Evolutionary conservation across 2,888 invertebrate genomes (phyloP).

Genomic region (Exocentrus adspersus): DNA sequence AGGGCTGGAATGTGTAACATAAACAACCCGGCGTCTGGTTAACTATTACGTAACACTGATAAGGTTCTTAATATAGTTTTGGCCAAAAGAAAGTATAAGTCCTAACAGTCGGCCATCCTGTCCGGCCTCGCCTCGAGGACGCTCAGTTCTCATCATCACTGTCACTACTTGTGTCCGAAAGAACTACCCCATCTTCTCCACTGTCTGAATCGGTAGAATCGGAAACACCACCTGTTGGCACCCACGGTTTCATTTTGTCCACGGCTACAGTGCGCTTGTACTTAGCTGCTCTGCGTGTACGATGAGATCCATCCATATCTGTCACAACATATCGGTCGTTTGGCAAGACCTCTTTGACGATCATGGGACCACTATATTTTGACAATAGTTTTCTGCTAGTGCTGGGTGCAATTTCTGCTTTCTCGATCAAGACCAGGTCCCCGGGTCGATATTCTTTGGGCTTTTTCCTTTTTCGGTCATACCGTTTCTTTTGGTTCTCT

Average conservation of each 20-base stretch:
- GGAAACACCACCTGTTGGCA: too few relatives aligned
- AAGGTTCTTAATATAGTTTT: too few relatives aligned
- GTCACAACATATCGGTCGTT: conserved; percentile 39
- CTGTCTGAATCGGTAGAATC: too few relatives aligned
- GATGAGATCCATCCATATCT: conserved; percentile 28
- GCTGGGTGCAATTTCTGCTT: conserved; percentile 14
- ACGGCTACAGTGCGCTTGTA: conserved; percentile 36
- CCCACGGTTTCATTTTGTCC: conserved; percentile 31
- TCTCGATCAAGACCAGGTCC: conserved; percentile 34
- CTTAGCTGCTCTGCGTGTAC: conserved; percentile 23
- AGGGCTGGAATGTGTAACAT: too few relatives aligned
- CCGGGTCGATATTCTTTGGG: conserved; percentile 31
- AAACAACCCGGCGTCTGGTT: too few relatives aligned
- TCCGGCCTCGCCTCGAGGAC: too few relatives aligned
- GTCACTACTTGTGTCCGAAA: too few relatives aligned
- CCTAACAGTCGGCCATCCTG: too few relatives aligned
- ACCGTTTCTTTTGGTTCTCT: conserved; percentile 31
- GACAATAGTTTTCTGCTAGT: conserved; percentile 33
- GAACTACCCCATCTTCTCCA: too few relatives aligned
- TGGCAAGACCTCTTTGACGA: conserved; percentile 32
- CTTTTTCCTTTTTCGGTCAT: conserved; percentile 31
- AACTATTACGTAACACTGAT: too few relatives aligned
- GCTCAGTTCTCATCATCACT: too few relatives aligned
- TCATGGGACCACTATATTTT: conserved; percentile 36
- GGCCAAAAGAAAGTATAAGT: too few relatives aligned